Base-by-base conservation (phyloP, 2,113 vertebrate species). In the Ptychochromis oligacanthus region DNA sequence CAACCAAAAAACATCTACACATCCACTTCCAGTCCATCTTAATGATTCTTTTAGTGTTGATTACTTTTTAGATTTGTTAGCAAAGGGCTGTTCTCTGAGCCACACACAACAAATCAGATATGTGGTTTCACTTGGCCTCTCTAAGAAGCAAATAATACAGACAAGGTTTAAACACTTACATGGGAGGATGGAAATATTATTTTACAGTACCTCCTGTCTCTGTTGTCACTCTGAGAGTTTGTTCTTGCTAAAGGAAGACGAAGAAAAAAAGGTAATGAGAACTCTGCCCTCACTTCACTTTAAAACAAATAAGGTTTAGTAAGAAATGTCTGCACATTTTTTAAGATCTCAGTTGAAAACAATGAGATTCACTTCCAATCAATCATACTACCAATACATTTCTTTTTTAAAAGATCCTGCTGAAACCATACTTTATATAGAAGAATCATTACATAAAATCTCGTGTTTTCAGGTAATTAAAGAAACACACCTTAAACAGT, bases 151-250 rank as follows among this genome's bases (percentile, higher is more conserved):
- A 70, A 18, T 3, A 56, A 36, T 26, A 10, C 7, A 40, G 24
- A 36, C 2, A 36, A 62, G 14, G 43, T 56, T 15, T 36, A 15
- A 62, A 79, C 6, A 55, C n/a, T 49, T 36, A 5, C 40, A 49
- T 14, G 13, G 18, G 60, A 34, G 2, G 34, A 52, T 43, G 18
- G 15, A 17, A 2, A 17, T 4, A 60, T 59, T 74, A n/a, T n/a
- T n/a, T 83, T 11, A 26, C 13, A 36, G 82, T 96, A 99, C 97
- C 97, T 97, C 94, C 96, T 96, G 14, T 98, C 97, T 91, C 96
- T 95, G 81, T 95, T 95, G 46, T 97, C 97, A 5, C 90, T 94
- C 78, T 96, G 97, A 90, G 94, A 92, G 88, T 94, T 95, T 81
- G 93, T 92, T 93, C 96, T 96, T 83, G 96, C 92, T 93, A 87